Evolutionary conservation across 2,113 vertebrate species (phyloP).

Genomic region (Aix galericulata): DNA sequence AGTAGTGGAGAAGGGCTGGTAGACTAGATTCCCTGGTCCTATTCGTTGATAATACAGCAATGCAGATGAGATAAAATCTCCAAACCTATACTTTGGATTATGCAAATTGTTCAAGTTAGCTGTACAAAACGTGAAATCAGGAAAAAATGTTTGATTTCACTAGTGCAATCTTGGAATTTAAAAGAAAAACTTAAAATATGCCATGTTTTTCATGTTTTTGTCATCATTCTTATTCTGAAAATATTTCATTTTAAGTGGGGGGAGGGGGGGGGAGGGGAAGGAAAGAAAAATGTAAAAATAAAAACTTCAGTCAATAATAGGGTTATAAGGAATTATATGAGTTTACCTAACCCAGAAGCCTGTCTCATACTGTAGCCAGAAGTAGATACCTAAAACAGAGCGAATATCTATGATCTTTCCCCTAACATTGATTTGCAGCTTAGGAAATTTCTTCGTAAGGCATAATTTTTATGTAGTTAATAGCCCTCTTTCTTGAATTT

Average conservation of each 20-base stretch:
- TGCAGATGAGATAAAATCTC: not conserved
- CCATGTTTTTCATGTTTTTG: not conserved
- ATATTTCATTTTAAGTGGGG: not conserved
- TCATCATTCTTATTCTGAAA: not conserved
- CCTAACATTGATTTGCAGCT: not conserved
- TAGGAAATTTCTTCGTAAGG: not conserved
- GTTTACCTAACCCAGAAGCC: not conserved
- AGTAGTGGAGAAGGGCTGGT: not conserved
- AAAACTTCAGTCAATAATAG: too few species aligned
- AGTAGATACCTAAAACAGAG: not conserved
- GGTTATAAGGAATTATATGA: not conserved
- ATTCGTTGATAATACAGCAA: not conserved
- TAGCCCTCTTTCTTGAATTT: not conserved
- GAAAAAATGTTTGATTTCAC: not conserved
- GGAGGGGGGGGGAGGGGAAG: too few species aligned
- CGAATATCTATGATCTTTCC: not conserved
- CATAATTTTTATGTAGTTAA: not conserved
- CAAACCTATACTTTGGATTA: not conserved
- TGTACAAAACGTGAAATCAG: not conserved
- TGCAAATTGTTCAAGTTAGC: not conserved
- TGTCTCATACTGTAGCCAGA: not conserved
- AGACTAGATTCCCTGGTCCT: not conserved
- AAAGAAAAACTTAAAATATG: not conserved
- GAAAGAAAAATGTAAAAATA: too few species aligned
- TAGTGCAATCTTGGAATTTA: not conserved